Evolutionary conservation across 2,113 vertebrate genomes (phyloP).

Genomic region (Perca schrenkii): DNA sequence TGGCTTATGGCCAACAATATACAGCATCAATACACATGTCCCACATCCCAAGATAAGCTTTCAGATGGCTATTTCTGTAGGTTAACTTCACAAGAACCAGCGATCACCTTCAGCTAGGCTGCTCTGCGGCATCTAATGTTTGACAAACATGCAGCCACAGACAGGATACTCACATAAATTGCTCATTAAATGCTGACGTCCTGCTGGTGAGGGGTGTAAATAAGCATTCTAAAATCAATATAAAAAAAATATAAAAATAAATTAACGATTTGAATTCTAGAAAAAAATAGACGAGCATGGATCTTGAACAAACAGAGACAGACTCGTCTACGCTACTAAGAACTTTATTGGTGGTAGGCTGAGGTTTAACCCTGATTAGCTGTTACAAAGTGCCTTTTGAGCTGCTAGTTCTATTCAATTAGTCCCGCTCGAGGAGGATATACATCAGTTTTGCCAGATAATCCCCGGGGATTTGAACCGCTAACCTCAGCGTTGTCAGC

Average conservation of each 20-base stretch:
- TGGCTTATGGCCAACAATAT: not conserved
- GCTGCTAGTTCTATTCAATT: constrained; percentile 66
- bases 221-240: not conserved
- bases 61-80: not conserved
- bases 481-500: constrained; percentile 74
- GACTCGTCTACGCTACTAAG: not conserved
- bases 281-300: not conserved
- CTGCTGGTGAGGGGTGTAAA: not conserved
- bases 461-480: constrained; percentile 66
- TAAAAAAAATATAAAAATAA: not conserved
- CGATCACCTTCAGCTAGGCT: not conserved
- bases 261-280: not conserved
- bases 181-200: too few relatives aligned
- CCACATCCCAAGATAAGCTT: not conserved
- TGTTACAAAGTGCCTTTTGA: constrained; percentile 67
- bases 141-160: not conserved
- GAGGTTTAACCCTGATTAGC: constrained; percentile 45
- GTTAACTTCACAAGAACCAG: constrained; percentile 8
- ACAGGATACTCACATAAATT: too few relatives aligned
- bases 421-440: constrained; percentile 43
- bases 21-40: not conserved
- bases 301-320: not conserved
- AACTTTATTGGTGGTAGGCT: constrained; percentile 32
- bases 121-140: not conserved
- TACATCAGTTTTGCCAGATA: constrained; percentile 61